Percentiles rank a stretch among this genome's conserved stretches.
Evolutionary conservation across 1,140 invertebrate genomes (phyloP).

Genomic region (Mamestra configurata): DNA sequence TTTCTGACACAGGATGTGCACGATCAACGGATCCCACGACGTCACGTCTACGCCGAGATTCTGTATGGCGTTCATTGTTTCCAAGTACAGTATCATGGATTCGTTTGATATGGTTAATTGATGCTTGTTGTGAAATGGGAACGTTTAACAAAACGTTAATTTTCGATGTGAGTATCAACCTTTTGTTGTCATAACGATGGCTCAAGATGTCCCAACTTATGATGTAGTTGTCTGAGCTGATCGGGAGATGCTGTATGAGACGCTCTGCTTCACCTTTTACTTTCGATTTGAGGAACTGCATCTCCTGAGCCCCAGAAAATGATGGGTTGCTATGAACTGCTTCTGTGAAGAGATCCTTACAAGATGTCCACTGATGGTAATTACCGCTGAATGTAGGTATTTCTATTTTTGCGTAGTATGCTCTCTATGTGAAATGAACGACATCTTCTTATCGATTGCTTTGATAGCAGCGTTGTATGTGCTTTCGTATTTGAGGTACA

Average conservation of each 20-base stretch:
- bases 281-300: conserved; percentile 41
- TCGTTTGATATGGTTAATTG: conserved; percentile 10
- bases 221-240: background rate
- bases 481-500: conserved; percentile 30
- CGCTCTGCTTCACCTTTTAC: conserved; percentile 54
- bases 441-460: conserved; percentile 47
- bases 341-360: background rate
- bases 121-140: background rate
- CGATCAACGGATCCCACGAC: conserved; percentile 7
- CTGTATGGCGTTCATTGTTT: conserved; percentile 20
- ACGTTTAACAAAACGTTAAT: background rate
- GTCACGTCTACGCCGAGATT: conserved; percentile 7
- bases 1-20: conserved; percentile 4
- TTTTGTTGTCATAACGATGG: background rate
- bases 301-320: background rate
- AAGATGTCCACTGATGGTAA: conserved; percentile 21
- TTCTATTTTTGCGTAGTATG: conserved; percentile 22
- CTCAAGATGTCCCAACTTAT: background rate
- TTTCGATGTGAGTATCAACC: background rate
- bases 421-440: conserved; percentile 32
- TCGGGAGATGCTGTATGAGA: background rate
- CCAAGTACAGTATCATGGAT: background rate
- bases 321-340: background rate
- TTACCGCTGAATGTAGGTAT: too few relatives aligned
- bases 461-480: conserved; percentile 41